Percentiles rank a stretch among this genome's conserved stretches.
Conservation (phyloP, 2,888 invertebrate species). For the Hyalella azteca region DNA sequence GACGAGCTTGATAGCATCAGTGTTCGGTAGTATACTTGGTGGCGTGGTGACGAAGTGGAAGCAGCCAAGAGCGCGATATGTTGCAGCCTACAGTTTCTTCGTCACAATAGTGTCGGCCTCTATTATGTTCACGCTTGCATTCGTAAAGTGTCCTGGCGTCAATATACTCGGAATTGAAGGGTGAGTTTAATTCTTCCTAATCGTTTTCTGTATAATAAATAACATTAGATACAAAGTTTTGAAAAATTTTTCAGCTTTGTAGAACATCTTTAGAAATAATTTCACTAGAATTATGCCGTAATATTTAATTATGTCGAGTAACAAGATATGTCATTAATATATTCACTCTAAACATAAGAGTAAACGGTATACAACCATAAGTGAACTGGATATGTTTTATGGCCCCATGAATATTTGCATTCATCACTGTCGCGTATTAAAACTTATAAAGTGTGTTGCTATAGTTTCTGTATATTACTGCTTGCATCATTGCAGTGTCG, state of each 20-base stretch:
- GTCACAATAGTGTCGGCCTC: slow-evolving; percentile 54
- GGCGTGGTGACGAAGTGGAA: slow-evolving; percentile 59
- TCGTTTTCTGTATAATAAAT: not conserved
- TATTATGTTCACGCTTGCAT: slow-evolving; percentile 55
- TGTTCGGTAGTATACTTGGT: slow-evolving; percentile 47
- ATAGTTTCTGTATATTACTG: no score
- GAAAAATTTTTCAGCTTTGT: not conserved
- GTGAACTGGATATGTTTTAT: no score
- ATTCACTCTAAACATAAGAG: no score
- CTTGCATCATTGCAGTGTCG: no score
- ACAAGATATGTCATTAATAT: no score
- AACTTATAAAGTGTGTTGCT: no score
- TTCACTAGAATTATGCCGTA: no score
- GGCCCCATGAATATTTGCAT: no score
- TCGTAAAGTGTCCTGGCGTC: slow-evolving; percentile 54
- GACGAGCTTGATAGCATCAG: slow-evolving; percentile 46
- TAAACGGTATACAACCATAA: no score
- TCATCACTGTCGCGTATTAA: no score
- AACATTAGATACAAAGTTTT: not conserved
- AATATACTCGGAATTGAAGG: slow-evolving; percentile 39
- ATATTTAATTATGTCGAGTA: no score
- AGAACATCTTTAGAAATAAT: not conserved
- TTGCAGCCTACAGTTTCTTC: slow-evolving; percentile 57
- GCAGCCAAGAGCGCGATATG: slow-evolving; percentile 55
- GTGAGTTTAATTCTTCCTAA: not conserved